These are phyloP conservation scores for Phocoena sinus DNA, from an alignment of 2,113 vertebrate species.

Conservation along the genomic window DNA sequence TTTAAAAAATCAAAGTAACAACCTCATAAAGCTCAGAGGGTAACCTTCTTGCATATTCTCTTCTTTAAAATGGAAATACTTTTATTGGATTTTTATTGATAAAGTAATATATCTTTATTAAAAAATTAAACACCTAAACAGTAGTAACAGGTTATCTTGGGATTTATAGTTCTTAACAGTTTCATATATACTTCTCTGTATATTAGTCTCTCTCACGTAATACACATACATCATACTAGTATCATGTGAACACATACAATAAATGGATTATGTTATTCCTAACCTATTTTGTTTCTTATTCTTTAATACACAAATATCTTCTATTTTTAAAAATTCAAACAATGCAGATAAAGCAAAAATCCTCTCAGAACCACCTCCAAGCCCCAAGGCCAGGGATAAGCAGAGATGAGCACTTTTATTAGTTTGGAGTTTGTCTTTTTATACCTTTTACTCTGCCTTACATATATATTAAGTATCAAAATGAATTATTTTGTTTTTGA, in stretches of 20 bases:
- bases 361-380: neutral
- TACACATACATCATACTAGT: neutral
- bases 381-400: neutral
- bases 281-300: neutral
- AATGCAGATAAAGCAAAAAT: slow-evolving; percentile 12
- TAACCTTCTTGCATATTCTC: neutral
- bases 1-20: neutral
- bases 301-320: neutral
- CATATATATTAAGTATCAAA: neutral
- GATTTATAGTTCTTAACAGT: neutral
- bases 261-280: neutral
- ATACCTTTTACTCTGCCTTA: neutral
- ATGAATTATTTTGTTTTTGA: neutral
- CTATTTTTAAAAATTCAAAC: slow-evolving; percentile 14
- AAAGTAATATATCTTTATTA: neutral
- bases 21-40: neutral
- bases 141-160: neutral
- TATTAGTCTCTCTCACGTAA: neutral
- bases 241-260: neutral
- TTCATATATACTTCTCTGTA: neutral
- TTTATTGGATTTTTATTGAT: neutral
- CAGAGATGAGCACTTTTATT: neutral
- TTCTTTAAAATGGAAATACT: slow-evolving; percentile 40
- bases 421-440: neutral
- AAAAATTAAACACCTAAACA: neutral